phyloP scores from a whole-genome alignment of 1,140 invertebrate species.

The Pogonognathellus flavescens region DNA sequence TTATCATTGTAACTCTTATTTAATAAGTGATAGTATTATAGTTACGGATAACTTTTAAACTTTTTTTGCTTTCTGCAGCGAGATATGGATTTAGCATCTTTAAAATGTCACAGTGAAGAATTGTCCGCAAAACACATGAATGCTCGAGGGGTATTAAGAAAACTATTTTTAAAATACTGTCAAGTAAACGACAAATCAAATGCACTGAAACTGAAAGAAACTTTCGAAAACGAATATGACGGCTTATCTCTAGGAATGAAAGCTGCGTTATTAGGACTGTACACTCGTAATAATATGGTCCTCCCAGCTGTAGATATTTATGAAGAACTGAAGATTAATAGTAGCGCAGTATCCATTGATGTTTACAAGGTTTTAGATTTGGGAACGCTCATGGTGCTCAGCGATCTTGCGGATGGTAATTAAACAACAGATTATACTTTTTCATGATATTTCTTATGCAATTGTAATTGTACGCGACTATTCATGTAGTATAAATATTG shows the following conservation, averaged over 20 bases:
- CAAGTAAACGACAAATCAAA: conserved; percentile 46
- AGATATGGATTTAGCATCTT: conserved; percentile 45
- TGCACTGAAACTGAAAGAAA: conserved; percentile 38
- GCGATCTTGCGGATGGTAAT: conserved; percentile 40
- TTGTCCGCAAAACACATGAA: conserved; percentile 54
- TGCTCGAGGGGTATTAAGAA: conserved; percentile 17
- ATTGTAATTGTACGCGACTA: no score
- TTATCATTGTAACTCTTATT: no score
- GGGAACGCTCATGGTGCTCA: conserved; percentile 41
- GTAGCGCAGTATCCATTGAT: background rate
- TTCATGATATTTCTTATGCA: background rate
- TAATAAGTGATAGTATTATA: no score
- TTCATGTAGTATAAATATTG: no score
- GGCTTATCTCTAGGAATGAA: conserved; percentile 49
- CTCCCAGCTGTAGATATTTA: conserved; percentile 13
- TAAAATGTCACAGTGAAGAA: conserved; percentile 58
- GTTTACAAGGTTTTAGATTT: conserved; percentile 56
- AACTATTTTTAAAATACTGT: conserved; percentile 59
- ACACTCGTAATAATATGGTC: conserved; percentile 15
- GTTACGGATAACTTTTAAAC: no score
- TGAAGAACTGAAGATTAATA: conserved; percentile 14
- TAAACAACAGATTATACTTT: background rate
- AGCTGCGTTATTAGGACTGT: conserved; percentile 43
- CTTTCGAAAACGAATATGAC: conserved; percentile 47
- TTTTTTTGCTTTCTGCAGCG: conserved; percentile 18